Evolutionary conservation across 2,888 invertebrate genomes (phyloP), one percentile per base, ranked within the genome.

Genomic region (Agelastica alni): DNA sequence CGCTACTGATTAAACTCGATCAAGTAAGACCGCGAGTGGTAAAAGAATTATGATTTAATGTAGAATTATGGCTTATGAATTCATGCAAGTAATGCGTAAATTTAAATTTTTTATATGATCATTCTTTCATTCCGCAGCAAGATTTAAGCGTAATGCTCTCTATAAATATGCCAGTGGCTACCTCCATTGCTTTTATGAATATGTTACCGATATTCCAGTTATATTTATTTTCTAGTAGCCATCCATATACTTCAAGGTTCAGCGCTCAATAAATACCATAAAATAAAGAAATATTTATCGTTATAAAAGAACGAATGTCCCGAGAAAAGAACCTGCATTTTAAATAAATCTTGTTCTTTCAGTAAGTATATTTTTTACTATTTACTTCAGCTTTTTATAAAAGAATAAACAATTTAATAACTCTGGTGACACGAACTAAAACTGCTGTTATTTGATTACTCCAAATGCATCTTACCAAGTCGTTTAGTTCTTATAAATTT

Each of bases 21-120:
- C 18, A n/a, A 34, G 20, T 7, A 22, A 36, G 16, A 36, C 16
- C 16, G 18, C 36, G 18, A 20, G 17, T 22, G 31, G 26, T 22
- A 18, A 44, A 51, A 31, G 47, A n/a, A 47, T 47, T 47, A 46
- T 62, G 60, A 61, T 62, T 60, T 58, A 58, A 56, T 43, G 49
- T 39, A 52, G 56, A 59, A 62, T 57, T 57, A 57, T 62, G 58
- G 60, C 58, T 62, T 63, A 64, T 48, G 59, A 53, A 45, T 60
- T 12, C 59, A 46, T 45, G 43, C 59, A 42, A 57, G 55, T 56
- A 59, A 48, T 55, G 54, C 57, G 53, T 51, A 59, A 59, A 60
- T 57, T 41, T 43, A 9, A 2, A 28, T 14, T 42, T 47, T 46
- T 49, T 58, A 45, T 48, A 17, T 36, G 18, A 10, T 30, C 41